Conservation (phyloP, 1,140 invertebrate genomes). For the Macrotrachela quadricornifera region DNA sequence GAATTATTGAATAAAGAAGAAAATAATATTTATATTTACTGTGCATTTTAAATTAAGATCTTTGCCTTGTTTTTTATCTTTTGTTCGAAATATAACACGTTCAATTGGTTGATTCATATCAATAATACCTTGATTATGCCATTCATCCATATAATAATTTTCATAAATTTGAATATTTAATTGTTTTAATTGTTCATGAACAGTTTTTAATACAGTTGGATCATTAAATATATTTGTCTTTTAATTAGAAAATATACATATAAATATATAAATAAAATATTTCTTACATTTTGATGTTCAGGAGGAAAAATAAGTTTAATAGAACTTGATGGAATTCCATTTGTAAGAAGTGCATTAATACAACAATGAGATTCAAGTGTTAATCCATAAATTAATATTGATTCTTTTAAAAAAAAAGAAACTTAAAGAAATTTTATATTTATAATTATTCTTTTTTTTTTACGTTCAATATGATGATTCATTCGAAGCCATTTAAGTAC, state of each 20-base stretch:
- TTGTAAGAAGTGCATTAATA: constrained; percentile 1
- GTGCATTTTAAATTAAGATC: too few species aligned
- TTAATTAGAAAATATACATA: constrained; percentile 3
- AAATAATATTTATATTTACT: too few species aligned
- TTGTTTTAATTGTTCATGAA: constrained; percentile 59
- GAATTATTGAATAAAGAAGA: too few species aligned
- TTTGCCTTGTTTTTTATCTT: too few species aligned
- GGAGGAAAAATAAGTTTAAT: neutral
- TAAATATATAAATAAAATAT: neutral
- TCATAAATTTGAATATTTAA: constrained; percentile 24
- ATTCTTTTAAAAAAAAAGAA: too few species aligned
- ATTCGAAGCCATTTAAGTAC: too few species aligned
- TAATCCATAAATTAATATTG: constrained; percentile 4
- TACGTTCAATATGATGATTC: too few species aligned
- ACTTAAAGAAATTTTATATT: too few species aligned
- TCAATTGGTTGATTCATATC: too few species aligned
- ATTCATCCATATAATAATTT: constrained; percentile 20
- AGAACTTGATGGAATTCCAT: neutral
- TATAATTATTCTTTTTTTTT: too few species aligned
- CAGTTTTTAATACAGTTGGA: constrained; percentile 36
- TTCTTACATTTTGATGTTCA: neutral
- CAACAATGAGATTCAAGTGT: neutral
- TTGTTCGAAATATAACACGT: too few species aligned
- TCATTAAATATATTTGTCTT: constrained; percentile 23
- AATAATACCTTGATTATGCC: constrained; percentile 24